A percentile compares a stretch with the other conserved stretches of the same genome.
phyloP scores from a whole-genome alignment of 2,797 vertebrate species.

The Lutra lutra region DNA sequence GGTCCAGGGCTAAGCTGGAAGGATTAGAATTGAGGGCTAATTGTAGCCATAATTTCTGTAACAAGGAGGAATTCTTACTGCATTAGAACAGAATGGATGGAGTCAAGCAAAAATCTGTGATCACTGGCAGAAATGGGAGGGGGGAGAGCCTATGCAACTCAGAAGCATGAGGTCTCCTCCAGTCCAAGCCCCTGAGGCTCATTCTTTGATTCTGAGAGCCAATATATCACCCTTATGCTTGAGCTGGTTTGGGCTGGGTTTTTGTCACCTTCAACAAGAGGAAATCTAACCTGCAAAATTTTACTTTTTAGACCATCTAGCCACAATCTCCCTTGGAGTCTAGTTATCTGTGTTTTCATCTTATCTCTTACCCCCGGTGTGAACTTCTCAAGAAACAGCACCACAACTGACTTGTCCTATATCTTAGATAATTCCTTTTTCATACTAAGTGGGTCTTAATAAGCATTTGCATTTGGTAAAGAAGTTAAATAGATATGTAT shows the following conservation, averaged over 20 bases:
- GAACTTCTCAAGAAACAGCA: not conserved
- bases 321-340: not conserved
- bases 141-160: not conserved
- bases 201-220: not conserved
- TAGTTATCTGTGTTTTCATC: not conserved
- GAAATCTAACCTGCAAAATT: not conserved
- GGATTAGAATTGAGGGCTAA: not conserved
- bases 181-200: not conserved
- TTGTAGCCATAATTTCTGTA: not conserved
- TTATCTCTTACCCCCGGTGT: not conserved
- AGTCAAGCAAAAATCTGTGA: not conserved
- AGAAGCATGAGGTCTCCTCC: not conserved
- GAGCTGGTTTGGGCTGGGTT: not conserved
- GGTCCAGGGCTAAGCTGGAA: not conserved
- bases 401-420: not conserved
- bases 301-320: not conserved
- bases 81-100: not conserved
- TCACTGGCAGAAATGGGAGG: not conserved
- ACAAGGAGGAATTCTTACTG: not conserved
- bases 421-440: not conserved
- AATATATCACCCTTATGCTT: not conserved
- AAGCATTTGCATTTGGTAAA: slow-evolving; percentile 14
- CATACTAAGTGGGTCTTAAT: not conserved
- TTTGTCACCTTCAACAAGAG: not conserved
- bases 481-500: not conserved